Percentiles rank a stretch among this genome's conserved stretches.
Evolutionary conservation across 2,113 vertebrate species (phyloP).

Genomic region (Oostethus manadensis): DNA sequence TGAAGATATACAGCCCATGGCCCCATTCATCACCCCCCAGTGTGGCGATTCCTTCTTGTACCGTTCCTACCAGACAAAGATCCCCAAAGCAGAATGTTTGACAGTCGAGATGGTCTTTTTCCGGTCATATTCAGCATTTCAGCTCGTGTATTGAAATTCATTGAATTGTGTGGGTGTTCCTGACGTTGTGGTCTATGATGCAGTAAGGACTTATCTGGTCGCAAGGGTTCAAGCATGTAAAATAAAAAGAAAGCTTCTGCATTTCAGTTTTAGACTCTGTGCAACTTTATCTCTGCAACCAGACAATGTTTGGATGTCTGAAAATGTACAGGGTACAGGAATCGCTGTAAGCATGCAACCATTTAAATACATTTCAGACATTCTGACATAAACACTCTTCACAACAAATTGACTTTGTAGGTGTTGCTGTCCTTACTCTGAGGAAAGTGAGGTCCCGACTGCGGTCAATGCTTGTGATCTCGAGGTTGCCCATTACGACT

Average conservation of each 20-base stretch:
- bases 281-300: neutral
- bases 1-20: too few species aligned
- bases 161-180: neutral
- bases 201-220: neutral
- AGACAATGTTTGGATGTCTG: neutral
- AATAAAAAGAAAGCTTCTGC: neutral
- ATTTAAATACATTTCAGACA: neutral
- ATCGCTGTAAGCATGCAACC: too few species aligned
- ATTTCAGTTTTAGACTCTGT: constrained; percentile 1
- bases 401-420: neutral
- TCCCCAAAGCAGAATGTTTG: too few species aligned
- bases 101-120: too few species aligned
- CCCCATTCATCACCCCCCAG: too few species aligned
- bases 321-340: too few species aligned
- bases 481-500: constrained; percentile 98
- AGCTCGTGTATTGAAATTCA: too few species aligned
- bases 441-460: constrained; percentile 94
- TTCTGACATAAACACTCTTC: neutral
- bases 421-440: constrained; percentile 70
- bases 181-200: neutral
- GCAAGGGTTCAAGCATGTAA: neutral
- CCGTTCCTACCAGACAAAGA: too few species aligned
- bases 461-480: constrained; percentile 97
- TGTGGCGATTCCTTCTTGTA: too few species aligned
- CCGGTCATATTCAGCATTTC: too few species aligned